Evolutionary conservation across 2,888 invertebrate species (phyloP).

Genomic region (Argyresthia albistria): DNA sequence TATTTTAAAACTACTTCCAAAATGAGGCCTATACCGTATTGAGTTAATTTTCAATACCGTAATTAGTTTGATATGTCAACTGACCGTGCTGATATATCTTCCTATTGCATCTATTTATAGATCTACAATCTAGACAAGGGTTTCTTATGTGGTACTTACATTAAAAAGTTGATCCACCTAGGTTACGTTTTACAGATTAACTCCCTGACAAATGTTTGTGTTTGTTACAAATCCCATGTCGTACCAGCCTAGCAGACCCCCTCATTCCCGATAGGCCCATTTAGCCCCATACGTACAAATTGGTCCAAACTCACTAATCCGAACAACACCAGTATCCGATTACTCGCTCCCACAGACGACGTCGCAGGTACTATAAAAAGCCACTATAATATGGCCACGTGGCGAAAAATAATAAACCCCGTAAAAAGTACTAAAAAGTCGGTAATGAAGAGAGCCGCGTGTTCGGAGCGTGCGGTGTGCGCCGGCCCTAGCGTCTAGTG

Average conservation of each 20-base stretch:
- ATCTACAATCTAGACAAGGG: too few species aligned
- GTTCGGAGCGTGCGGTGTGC: slow-evolving; percentile 24
- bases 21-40: too few species aligned
- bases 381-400: slow-evolving; percentile 51
- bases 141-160: too few species aligned
- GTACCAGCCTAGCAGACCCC: not conserved
- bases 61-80: too few species aligned
- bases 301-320: not conserved
- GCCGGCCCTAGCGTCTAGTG: slow-evolving; percentile 2
- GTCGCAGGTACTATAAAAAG: slow-evolving; percentile 27
- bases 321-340: slow-evolving; percentile 38
- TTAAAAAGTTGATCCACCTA: too few species aligned
- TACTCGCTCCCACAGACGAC: slow-evolving; percentile 21
- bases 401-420: slow-evolving; percentile 61
- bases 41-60: too few species aligned
- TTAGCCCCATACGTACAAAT: not conserved
- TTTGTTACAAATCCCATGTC: too few species aligned
- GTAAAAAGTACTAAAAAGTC: slow-evolving; percentile 34
- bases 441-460: slow-evolving; percentile 55
- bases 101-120: too few species aligned
- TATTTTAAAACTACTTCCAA: too few species aligned
- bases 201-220: too few species aligned
- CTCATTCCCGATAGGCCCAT: not conserved
- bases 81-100: too few species aligned
- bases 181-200: too few species aligned